Conservation (phyloP, 2,113 vertebrate genomes). For the Onychorhynchus coronatus region DNA sequence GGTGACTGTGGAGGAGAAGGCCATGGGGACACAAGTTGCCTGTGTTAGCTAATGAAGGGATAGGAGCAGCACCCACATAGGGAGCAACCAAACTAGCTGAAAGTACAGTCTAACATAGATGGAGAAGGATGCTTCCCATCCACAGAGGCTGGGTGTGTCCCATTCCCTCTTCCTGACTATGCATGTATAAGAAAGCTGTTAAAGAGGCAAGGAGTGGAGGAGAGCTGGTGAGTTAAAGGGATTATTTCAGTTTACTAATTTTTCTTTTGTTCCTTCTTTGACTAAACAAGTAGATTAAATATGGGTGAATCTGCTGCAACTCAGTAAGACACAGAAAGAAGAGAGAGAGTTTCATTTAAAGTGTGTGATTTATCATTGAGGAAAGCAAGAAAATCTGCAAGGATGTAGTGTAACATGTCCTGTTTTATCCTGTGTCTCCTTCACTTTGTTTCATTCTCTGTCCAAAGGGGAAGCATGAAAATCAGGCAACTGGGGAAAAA, state of each 20-base stretch:
- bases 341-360: background rate
- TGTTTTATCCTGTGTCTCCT: background rate
- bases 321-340: background rate
- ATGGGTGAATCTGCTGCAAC: background rate
- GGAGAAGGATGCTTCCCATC: background rate
- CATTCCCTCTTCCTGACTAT: background rate
- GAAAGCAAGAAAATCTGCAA: conserved; percentile 7
- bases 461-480: conserved; percentile 11
- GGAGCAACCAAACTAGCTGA: background rate
- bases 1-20: background rate
- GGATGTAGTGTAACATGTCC: background rate
- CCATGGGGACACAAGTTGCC: background rate
- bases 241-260: background rate
- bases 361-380: background rate
- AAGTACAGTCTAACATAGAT: background rate
- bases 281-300: background rate
- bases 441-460: background rate
- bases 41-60: background rate
- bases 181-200: background rate
- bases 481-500: conserved; percentile 19
- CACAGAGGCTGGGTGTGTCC: background rate
- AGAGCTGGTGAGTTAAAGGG: background rate
- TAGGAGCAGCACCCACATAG: background rate
- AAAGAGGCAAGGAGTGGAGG: background rate
- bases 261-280: background rate